Evolutionary conservation across 2,888 invertebrate species (phyloP).

Genomic region (Marronus borbonicus): DNA sequence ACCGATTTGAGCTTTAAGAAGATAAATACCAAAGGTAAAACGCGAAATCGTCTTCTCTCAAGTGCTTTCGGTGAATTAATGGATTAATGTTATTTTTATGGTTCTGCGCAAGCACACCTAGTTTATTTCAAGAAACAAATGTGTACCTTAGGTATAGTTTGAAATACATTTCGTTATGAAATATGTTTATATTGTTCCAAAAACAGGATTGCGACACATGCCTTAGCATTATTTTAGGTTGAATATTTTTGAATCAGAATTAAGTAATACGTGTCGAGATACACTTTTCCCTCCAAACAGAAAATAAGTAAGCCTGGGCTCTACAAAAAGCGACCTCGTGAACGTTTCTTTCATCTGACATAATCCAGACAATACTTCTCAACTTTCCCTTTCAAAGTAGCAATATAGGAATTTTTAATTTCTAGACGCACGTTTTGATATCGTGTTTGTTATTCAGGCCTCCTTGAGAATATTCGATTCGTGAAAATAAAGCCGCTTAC

Average conservation of each 20-base stretch:
- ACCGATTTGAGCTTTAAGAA: not conserved
- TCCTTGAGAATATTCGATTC: not conserved
- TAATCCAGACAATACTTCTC: conserved; percentile 33
- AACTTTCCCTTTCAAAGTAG: conserved; percentile 20
- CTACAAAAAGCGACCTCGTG: conserved; percentile 1
- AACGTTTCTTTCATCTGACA: conserved; percentile 34
- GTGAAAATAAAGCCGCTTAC: conserved; percentile 62
- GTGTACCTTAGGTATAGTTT: too few species aligned
- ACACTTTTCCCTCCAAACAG: not conserved
- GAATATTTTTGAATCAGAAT: not conserved
- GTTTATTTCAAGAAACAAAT: too few species aligned
- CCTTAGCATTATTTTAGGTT: not conserved
- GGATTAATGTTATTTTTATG: too few species aligned
- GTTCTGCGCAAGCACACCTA: too few species aligned
- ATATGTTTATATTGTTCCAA: too few species aligned
- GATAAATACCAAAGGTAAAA: too few species aligned
- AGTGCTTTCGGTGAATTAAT: too few species aligned
- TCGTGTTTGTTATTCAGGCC: not conserved
- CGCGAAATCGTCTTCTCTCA: too few species aligned
- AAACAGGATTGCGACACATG: too few species aligned
- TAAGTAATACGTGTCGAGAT: not conserved
- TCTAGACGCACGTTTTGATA: not conserved
- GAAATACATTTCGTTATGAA: too few species aligned
- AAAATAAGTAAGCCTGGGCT: conserved; percentile 6
- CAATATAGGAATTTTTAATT: conserved; percentile 40